phyloP scores from a whole-genome alignment of 2,888 invertebrate genomes.

The Trichogramma dendrolimi region DNA sequence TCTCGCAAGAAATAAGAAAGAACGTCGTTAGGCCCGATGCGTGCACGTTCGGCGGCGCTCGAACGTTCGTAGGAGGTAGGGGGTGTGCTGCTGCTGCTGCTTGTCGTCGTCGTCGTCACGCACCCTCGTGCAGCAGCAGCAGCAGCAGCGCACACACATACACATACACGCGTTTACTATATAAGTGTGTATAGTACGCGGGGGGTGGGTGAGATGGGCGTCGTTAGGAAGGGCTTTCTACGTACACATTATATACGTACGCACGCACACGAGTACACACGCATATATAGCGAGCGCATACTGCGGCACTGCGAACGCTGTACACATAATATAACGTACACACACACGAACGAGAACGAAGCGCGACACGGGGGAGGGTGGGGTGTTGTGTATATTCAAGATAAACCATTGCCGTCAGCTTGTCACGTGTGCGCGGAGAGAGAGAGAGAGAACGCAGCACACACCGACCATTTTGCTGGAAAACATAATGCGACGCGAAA shows the following conservation, averaged over 20 bases:
- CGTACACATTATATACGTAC: constrained; percentile 3
- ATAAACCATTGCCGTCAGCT: constrained; percentile 46
- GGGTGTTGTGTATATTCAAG: constrained; percentile 44
- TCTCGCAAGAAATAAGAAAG: constrained; percentile 39
- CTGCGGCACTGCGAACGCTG: constrained; percentile 35
- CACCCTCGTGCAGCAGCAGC: constrained; percentile 25
- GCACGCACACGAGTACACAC: constrained; percentile 43
- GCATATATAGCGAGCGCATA: constrained; percentile 2
- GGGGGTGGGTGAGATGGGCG: too few species aligned
- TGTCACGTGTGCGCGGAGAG: constrained; percentile 44
- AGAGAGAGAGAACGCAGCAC: too few species aligned
- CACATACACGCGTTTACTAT: too few species aligned
- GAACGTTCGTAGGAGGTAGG: neutral
- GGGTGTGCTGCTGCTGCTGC: constrained; percentile 15
- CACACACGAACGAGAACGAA: neutral
- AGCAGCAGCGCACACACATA: constrained; percentile 11
- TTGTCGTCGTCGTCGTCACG: constrained; percentile 12
- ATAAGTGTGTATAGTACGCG: too few species aligned
- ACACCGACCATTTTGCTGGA: constrained; percentile 46
- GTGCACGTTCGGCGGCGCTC: constrained; percentile 25
- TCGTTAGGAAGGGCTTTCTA: too few species aligned
- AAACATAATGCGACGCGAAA: constrained; percentile 46
- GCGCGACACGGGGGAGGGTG: constrained; percentile 34
- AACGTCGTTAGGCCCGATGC: constrained; percentile 43
- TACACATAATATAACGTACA: neutral